Percentiles rank a stretch among this genome's conserved stretches.
phyloP scores from a whole-genome alignment of 2,797 vertebrate species.

The Rachycentron canadum region DNA sequence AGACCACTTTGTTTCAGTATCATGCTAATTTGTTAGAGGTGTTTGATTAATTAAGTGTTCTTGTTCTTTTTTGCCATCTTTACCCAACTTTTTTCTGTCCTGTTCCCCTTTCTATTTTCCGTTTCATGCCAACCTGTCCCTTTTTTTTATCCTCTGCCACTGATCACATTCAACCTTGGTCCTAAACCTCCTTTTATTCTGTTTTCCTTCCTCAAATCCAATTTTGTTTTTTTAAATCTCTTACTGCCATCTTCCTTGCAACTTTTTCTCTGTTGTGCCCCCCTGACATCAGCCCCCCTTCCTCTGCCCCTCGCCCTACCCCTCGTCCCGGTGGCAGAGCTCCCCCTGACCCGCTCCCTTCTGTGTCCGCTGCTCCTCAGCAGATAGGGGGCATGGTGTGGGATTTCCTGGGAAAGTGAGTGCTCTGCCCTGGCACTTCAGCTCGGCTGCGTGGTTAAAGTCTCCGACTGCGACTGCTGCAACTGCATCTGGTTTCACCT shows the following conservation, averaged over 20 bases:
- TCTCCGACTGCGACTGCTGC: constrained; percentile 66
- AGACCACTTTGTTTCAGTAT: constrained; percentile 46
- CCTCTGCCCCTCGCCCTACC: constrained; percentile 69
- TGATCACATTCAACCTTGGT: constrained; percentile 33
- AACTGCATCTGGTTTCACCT: constrained; percentile 68
- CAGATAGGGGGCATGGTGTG: constrained; percentile 88
- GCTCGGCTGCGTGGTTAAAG: constrained; percentile 77
- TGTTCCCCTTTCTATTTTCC: constrained; percentile 54
- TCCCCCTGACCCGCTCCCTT: constrained; percentile 86
- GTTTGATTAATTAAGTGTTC: constrained; percentile 78
- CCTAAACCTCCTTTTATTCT: constrained; percentile 11
- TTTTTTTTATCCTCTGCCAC: constrained; percentile 38
- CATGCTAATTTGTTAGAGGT: constrained; percentile 57
- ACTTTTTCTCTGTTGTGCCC: constrained; percentile 59
- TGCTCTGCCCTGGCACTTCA: constrained; percentile 85
- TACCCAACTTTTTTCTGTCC: constrained; percentile 70
- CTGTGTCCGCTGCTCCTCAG: constrained; percentile 82
- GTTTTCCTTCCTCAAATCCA: constrained; percentile 26
- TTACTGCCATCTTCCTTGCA: constrained; percentile 30
- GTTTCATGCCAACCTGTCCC: constrained; percentile 33
- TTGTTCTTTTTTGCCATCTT: constrained; percentile 78
- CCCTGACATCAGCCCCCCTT: constrained; percentile 66
- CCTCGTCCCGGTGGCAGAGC: constrained; percentile 86
- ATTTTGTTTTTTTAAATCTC: constrained; percentile 32
- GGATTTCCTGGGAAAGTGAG: constrained; percentile 89